These are phyloP conservation scores for Nothoprocta pentlandii DNA, from an alignment of 2,113 vertebrate genomes.

Conservation along the genomic window DNA sequence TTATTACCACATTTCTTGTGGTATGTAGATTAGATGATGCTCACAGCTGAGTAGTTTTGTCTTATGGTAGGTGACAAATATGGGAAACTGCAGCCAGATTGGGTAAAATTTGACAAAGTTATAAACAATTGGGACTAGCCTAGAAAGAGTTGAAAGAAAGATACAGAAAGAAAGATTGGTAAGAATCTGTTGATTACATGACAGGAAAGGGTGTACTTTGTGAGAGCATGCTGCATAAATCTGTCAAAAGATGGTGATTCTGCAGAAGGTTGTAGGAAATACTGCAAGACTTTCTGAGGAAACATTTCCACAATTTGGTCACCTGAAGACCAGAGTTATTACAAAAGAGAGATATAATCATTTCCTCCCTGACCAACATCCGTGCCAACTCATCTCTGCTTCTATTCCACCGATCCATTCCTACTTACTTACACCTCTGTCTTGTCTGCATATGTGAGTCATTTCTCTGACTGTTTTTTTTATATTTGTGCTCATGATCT, in stretches of 20 bases:
- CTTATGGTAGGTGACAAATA: not conserved
- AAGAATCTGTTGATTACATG: not conserved
- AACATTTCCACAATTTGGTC: not conserved
- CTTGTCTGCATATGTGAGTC: not conserved
- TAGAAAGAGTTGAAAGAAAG: not conserved
- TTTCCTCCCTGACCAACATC: not conserved
- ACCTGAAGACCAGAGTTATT: not conserved
- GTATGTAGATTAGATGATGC: not conserved
- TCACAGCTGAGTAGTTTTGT: not conserved
- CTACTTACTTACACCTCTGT: not conserved
- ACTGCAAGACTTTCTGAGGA: not conserved
- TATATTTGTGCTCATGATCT: not conserved
- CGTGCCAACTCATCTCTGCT: not conserved
- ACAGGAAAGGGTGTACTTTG: not conserved
- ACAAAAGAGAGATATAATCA: not conserved
- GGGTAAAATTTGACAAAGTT: not conserved
- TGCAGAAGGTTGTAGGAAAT: not conserved
- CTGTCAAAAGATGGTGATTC: not conserved
- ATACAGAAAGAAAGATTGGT: not conserved
- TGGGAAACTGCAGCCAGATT: not conserved
- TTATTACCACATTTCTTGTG: accelerated
- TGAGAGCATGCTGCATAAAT: not conserved
- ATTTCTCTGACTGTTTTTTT: not conserved
- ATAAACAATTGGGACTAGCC: not conserved
- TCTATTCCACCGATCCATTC: not conserved